These are phyloP conservation scores for Phymanthus crucifer DNA, from an alignment of 92 coral and sea anemone species.

Conservation along the genomic window DNA sequence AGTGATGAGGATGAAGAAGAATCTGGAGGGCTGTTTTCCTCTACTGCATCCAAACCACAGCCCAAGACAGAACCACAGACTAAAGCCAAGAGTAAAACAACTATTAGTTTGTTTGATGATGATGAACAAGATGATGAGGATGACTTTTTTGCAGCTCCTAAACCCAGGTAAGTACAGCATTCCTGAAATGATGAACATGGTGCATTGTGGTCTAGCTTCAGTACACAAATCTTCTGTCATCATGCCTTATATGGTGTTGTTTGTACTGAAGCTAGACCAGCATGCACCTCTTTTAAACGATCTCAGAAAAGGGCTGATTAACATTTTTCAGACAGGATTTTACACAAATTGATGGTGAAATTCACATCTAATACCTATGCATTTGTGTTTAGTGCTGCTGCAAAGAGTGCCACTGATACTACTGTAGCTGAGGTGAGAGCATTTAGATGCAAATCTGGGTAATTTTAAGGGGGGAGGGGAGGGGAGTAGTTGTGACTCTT, in stretches of 20 bases:
- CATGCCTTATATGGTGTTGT: no score
- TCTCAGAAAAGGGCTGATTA: no score
- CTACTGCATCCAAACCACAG: constrained; percentile 53
- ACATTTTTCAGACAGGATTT: no score
- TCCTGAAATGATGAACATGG: no score
- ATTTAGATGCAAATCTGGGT: no score
- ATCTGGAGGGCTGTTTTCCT: constrained; percentile 66
- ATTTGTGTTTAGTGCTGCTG: neutral
- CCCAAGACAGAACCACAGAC: constrained; percentile 47
- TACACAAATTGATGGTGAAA: no score
- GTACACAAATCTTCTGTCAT: no score
- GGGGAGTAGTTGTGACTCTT: no score
- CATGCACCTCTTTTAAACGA: no score
- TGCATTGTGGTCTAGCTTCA: no score
- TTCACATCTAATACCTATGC: neutral
- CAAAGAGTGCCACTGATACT: neutral
- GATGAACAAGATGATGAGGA: constrained; percentile 96
- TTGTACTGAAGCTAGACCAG: no score
- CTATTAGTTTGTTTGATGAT: constrained; percentile 97
- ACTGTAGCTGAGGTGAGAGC: neutral
- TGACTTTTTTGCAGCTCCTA: constrained; percentile 67
- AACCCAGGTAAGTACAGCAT: constrained; percentile 23
- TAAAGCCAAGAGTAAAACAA: constrained; percentile 71
- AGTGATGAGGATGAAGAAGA: constrained; percentile 86
- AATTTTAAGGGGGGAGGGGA: no score